Evolutionary conservation across 2,888 invertebrate genomes (phyloP), one percentile per base, ranked within the genome.

Genomic region (Eudasyphora cyanicolor): DNA sequence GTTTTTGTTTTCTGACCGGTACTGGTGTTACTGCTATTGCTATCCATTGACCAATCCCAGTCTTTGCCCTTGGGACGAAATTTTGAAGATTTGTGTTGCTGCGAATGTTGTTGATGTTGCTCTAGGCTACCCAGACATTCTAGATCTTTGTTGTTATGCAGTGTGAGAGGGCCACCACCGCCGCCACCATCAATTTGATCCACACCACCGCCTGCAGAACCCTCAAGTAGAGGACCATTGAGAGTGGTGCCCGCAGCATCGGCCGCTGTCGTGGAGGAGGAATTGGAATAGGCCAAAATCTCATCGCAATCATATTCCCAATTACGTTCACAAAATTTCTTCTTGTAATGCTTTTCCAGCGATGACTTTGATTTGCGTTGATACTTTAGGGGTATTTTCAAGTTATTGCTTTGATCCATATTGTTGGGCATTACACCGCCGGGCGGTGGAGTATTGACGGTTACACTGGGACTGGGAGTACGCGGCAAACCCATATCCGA

Each of bases 271-370:
- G 79, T 82, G 17, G 82, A 85, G 14, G 86, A 86, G 8, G 89
- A 88, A 75, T 89, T 90, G 4, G 90, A 90, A 81, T 89, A 90
- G 14, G 89, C 87, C 81, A 91, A 70, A 67, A 90, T 74, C 42
- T 91, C 91, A 79, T 89, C 91, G 76, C 91, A 91, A 82, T 91
- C 91, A 79, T 90, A 92, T 93, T 94, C 95, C 95, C 95, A 90
- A 93, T 95, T 93, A 94, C 96, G 89, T 94, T 96, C 95, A 92
- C 96, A 96, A 92, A 95, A 96, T 89, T 96, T 96, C 93, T 97
- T 97, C 92, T 97, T 97, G 92, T 96, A 97, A 92, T 96, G 96
- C 87, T 95, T 94, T 77, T 92, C 92, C 45, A 89, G 89, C 0
- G 93, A 92, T 88, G 92, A 84, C 83, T 91, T 92, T 1, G 92